Evolutionary conservation across 2,797 vertebrate species (phyloP), one percentile per base, ranked within the genome.

Genomic region (Phaenicophaeus curvirostris): DNA sequence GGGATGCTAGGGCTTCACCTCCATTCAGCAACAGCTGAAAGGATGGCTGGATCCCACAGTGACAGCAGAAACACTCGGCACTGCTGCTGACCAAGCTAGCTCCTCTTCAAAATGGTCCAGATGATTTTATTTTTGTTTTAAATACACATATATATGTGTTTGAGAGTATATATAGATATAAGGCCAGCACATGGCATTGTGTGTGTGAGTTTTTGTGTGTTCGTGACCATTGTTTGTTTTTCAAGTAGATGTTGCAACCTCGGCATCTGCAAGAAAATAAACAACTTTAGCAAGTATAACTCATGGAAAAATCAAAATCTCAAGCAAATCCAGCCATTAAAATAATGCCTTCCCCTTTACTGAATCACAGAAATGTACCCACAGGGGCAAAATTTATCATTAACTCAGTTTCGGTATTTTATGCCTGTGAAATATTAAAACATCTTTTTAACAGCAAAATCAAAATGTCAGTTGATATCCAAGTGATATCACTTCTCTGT

Each of bases 151-250:
- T 24, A 7, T n/a, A 3, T n/a, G n/a, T 13, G 39, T 39, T 39
- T 13, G 39, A 39, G 39, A 9, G 13, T 39, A 21, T 31, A 10
- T 5, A 24, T 13, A 12, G 55, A 0, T 13, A 13, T 28, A 1
- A 28, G 6, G 1, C 17, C 28, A 50, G 23, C 23, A 33, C 8
- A 0, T 20, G 54, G n/a, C 13, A 7, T n/a, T 27, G 5, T 37
- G 50, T 51, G 2, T 42, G 48, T 17, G 51, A 59, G 19, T 13
- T 61, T 42, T 68, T 15, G 35, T 54, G 11, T 53, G 7, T 48
- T 89, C 76, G 27, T 27, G 57, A 6, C n/a, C 4, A 0, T 72
- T 42, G 51, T 16, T 21, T 63, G 0, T 7, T 67, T 71, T 61
- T 61, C 20, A 20, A 63, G n/a, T 20, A 63, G n/a, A 4, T 33